These are phyloP conservation scores for Propithecus coquereli DNA, from an alignment of 2,113 vertebrate species.

Conservation along the genomic window DNA sequence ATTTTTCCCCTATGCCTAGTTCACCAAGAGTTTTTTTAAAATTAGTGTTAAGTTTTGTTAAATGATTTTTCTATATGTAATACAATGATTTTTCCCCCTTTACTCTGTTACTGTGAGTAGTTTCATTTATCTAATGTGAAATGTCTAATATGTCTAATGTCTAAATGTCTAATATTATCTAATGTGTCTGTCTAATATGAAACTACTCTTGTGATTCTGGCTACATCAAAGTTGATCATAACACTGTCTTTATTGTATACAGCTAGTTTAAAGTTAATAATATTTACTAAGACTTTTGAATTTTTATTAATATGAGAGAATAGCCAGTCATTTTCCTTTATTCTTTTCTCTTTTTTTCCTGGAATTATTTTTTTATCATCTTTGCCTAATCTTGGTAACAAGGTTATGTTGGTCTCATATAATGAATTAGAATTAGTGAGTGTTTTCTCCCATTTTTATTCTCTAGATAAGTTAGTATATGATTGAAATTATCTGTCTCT, in stretches of 20 bases:
- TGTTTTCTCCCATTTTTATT: neutral
- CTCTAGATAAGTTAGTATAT: neutral
- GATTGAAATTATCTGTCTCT: neutral
- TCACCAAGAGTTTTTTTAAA: neutral
- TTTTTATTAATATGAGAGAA: neutral
- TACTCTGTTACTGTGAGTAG: neutral
- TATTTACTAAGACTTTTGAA: neutral
- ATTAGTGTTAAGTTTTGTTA: neutral
- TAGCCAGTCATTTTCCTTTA: neutral
- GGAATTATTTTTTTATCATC: neutral
- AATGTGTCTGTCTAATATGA: neutral
- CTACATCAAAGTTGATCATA: neutral
- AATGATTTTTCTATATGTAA: neutral
- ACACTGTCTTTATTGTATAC: neutral
- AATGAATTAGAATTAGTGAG: neutral
- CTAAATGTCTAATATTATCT: too few species aligned
- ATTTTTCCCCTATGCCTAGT: neutral
- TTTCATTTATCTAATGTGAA: neutral
- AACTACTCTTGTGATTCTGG: neutral
- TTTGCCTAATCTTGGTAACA: slow-evolving; percentile 19
- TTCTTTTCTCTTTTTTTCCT: neutral
- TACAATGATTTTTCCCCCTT: neutral
- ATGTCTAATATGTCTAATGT: too few species aligned
- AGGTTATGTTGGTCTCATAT: neutral
- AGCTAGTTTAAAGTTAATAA: neutral